Evolutionary conservation across 2,797 vertebrate genomes (phyloP), one percentile per base, ranked within the genome.

Genomic region (Gobionotothen gibberifrons): DNA sequence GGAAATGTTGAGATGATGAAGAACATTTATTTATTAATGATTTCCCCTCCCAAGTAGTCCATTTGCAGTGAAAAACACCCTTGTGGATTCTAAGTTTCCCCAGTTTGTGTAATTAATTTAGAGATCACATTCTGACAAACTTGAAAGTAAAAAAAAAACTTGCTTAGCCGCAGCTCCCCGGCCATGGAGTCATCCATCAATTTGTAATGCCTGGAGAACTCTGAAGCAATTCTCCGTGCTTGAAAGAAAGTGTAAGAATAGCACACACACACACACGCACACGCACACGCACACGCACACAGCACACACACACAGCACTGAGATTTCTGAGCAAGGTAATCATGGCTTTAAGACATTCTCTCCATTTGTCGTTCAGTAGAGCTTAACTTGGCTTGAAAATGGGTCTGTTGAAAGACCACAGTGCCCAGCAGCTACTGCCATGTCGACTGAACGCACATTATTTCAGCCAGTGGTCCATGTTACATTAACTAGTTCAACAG

Each of bases 301-400:
- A 47, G 21, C 61, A 43, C 21, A 17, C 32, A 51, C 55, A 47
- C 52, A 58, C 57, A 61, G 40, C 0, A 2, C 2, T 3, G 14
- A 76, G 61, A 47, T 78, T 81, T 82, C 22, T 54, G 58, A 79
- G 64, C 54, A 65, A 80, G 58, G 74, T 76, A 77, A 75, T 78
- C 75, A 73, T 77, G 67, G 72, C 42, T 79, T 59, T 60, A 64
- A 85, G 72, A 82, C 69, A 74, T 80, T 78, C 62, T 80, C 74
- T 84, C 74, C 73, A 83, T 85, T 90, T 87, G 73, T 74, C 49
- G 44, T 88, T 87, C 81, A 71, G 57, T 73, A 69, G 70, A 82
- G 68, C 72, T 74, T 40, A 72, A 80, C 56, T 62, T 74, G 21
- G 32, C 55, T 71, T 82, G 42, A 74, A 83, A 78, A 83, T 75